Evolutionary conservation across 1,140 invertebrate species (phyloP).

Genomic region (Ceratosolen fusciceps): DNA sequence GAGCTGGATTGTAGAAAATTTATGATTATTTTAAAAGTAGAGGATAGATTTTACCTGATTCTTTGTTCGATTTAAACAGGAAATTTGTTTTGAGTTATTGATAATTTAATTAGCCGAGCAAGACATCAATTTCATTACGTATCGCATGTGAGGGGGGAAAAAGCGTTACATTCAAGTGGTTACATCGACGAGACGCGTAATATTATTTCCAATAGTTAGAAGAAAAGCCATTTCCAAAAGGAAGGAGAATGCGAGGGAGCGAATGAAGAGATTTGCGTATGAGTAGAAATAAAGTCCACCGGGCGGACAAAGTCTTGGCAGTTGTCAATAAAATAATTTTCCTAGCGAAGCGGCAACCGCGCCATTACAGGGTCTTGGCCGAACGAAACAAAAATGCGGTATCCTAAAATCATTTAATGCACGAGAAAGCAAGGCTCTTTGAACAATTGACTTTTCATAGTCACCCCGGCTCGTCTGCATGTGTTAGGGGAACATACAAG

Average conservation of each 20-base stretch:
- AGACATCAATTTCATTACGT: background rate
- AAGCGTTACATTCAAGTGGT: too few relatives aligned
- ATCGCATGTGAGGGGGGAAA: too few relatives aligned
- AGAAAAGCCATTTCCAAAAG: background rate
- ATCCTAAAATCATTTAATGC: constrained; percentile 30
- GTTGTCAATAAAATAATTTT: constrained; percentile 29
- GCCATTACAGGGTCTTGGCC: constrained; percentile 20
- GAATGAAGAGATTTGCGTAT: background rate
- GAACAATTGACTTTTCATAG: background rate
- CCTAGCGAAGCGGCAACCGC: background rate
- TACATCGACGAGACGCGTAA: too few relatives aligned
- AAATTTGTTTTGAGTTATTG: too few relatives aligned
- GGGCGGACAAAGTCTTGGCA: background rate
- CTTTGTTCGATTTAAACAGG: too few relatives aligned
- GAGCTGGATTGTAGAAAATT: too few relatives aligned
- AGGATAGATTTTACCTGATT: too few relatives aligned
- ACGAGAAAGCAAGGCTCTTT: background rate
- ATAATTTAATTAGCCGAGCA: background rate
- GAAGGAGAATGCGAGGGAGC: background rate
- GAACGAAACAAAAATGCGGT: background rate
- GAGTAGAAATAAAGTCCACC: background rate
- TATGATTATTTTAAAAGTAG: too few relatives aligned
- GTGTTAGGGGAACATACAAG: background rate
- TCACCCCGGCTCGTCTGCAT: background rate
- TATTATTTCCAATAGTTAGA: too few relatives aligned